Percentiles rank a stretch among this genome's conserved stretches.
These are phyloP conservation scores for Aramus guarauna DNA, from an alignment of 2,113 vertebrate species.

Conservation along the genomic window DNA sequence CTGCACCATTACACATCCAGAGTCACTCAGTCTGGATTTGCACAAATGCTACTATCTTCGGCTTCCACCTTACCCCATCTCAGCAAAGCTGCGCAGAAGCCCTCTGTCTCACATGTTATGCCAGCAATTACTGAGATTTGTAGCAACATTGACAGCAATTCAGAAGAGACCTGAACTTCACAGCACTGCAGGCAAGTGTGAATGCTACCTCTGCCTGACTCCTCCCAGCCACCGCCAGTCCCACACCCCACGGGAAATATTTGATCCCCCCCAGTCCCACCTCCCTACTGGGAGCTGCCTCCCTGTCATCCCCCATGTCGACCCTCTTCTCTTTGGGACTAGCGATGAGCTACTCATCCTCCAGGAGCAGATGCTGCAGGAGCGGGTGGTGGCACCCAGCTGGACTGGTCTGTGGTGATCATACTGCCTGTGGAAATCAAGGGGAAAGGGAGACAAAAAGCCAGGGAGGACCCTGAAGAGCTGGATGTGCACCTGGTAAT, in stretches of 20 bases:
- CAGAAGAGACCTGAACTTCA: background rate
- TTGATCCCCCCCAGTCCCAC: background rate
- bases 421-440: background rate
- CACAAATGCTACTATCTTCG: background rate
- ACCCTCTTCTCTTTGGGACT: background rate
- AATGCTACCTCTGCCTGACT: background rate
- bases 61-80: background rate
- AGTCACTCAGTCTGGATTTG: background rate
- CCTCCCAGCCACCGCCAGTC: background rate
- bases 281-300: background rate
- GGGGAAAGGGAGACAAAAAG: background rate
- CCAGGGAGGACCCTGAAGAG: background rate
- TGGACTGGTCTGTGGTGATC: background rate
- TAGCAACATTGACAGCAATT: background rate
- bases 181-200: background rate
- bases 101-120: fast-evolving
- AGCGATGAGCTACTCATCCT: background rate
- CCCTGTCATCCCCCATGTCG: background rate
- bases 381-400: background rate
- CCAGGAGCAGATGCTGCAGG: background rate
- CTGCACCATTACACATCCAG: background rate
- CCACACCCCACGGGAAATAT: background rate
- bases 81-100: background rate
- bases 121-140: background rate
- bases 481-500: background rate